Evolutionary conservation across 2,888 invertebrate species (phyloP).

Genomic region (Polyommatus iphigenia): DNA sequence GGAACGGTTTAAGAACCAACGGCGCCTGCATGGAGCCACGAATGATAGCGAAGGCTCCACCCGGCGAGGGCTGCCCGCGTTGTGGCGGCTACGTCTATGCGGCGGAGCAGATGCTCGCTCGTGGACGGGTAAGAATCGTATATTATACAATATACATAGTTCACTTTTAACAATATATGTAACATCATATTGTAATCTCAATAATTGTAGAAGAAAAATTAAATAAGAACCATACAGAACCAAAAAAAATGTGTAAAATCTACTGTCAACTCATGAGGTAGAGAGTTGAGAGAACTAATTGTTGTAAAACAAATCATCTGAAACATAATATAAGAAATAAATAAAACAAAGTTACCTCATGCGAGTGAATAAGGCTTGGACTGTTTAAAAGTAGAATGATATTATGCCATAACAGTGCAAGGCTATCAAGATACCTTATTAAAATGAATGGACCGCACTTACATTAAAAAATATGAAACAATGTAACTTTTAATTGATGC

Average conservation of each 20-base stretch:
- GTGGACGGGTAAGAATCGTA: conserved; percentile 86
- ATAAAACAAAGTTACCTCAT: not conserved
- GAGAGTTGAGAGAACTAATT: not conserved
- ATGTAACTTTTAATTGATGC: not conserved
- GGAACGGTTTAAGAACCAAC: conserved; percentile 72
- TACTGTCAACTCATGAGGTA: not conserved
- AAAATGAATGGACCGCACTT: not conserved
- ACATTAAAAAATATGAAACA: not conserved
- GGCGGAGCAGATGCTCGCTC: conserved; percentile 95
- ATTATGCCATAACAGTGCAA: not conserved
- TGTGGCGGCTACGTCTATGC: conserved; percentile 95
- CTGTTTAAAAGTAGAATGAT: conserved; percentile 1
- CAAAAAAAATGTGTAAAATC: not conserved
- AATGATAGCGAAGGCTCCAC: conserved; percentile 89
- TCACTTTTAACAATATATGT: not conserved
- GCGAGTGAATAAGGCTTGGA: not conserved
- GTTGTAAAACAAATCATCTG: not conserved
- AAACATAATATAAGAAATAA: not conserved
- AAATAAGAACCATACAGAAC: not conserved
- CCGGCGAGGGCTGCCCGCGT: conserved; percentile 92
- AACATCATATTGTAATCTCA: not conserved
- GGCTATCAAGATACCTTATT: conserved; percentile 1
- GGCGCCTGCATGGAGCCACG: conserved; percentile 85
- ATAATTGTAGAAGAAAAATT: not conserved
- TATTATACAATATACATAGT: not conserved